Evolutionary conservation across 2,888 invertebrate species (phyloP), one percentile per base, ranked within the genome.

Genomic region (Drosophila heteroneura): DNA sequence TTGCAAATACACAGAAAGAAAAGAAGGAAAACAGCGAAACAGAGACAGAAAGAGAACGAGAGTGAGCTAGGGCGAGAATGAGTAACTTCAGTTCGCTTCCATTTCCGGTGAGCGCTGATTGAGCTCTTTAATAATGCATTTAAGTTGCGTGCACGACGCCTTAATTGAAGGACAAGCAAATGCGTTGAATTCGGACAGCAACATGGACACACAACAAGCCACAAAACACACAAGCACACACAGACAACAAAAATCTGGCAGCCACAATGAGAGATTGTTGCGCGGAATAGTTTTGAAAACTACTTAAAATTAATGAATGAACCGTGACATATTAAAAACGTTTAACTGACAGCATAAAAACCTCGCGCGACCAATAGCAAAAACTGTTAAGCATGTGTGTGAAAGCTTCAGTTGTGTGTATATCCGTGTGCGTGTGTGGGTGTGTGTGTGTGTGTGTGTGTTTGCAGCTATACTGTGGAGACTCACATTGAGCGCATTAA

Each of bases 271-370:
- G 78, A 81, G 82, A 82, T 84, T 87, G 70, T 72, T 75, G 68
- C 58, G 59, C 62, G 81, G 76, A 78, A 84, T 87, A 89, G 86
- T 87, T 87, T 73, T 69, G 54, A 74, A 76, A 90, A 90, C 74
- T 82, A 87, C 73, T 79, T 75, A 76, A 80, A 87, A 87, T 81
- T 87, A 87, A 87, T 87, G 86, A 87, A 89, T 82, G 73, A 75
- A 76, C 80, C 85, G 87, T 86, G 86, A 76, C 88, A 74, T 78
- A 89, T 87, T 81, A 82, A 81, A 74, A 82, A 57, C 82, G 70
- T 74, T 66, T 73, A 70, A 74, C 75, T 74, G 74, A 72, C 64
- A 62, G 69, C 73, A 77, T 75, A 74, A 88, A 90, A 76, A 64
- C 67, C 52, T 33, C 52, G 44, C 67, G 37, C 35, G 19, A 39